These are phyloP conservation scores for Brotula barbata DNA, from an alignment of 2,797 vertebrate species.

Conservation along the genomic window DNA sequence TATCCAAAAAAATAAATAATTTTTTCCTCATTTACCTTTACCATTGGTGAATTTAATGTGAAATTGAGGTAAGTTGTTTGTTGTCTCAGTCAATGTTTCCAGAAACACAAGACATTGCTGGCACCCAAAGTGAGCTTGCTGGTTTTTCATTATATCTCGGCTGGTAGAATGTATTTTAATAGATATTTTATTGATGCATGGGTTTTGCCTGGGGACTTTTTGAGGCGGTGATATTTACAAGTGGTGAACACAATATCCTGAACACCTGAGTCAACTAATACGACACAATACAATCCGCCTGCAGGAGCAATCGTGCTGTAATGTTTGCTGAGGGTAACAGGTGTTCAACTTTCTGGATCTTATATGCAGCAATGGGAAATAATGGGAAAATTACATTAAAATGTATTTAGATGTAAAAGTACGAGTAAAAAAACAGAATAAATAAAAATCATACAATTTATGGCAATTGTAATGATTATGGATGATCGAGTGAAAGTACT, in stretches of 20 bases:
- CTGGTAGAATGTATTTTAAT: conserved; percentile 8
- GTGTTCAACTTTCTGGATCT: no score
- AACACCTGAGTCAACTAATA: conserved; percentile 11
- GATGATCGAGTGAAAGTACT: no score
- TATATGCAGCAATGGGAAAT: no score
- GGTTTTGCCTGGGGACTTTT: not conserved
- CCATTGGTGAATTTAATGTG: no score
- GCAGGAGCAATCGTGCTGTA: not conserved
- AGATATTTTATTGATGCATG: conserved; percentile 16
- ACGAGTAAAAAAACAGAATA: no score
- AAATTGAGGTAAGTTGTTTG: not conserved
- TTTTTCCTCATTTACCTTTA: no score
- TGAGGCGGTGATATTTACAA: no score
- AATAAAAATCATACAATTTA: no score
- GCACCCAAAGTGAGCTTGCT: not conserved
- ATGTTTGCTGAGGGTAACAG: not conserved
- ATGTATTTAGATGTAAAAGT: no score
- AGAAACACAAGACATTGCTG: not conserved
- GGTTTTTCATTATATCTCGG: not conserved
- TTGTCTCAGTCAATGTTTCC: not conserved
- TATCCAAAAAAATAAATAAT: no score
- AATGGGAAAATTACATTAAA: no score
- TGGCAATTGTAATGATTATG: no score
- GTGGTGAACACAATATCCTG: not conserved
- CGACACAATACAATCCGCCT: not conserved